Conservation (phyloP, 2,113 vertebrate species). For the Dasypus novemcinctus region DNA sequence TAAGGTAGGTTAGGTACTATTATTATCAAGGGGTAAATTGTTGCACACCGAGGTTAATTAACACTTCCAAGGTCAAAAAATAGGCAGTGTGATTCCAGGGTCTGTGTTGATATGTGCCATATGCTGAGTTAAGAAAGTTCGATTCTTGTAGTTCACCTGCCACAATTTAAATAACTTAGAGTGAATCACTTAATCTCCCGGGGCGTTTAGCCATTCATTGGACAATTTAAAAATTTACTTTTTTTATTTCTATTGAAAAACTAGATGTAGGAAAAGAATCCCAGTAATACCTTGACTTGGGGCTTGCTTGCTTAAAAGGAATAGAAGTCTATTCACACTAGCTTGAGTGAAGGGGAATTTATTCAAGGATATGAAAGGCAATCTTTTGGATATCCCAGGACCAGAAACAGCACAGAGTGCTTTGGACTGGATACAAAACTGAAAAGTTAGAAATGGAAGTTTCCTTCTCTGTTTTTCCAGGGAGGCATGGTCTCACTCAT, state of each 20-base stretch:
- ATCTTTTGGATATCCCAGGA: neutral
- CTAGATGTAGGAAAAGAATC: neutral
- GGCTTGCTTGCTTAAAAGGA: neutral
- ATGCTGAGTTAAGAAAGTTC: neutral
- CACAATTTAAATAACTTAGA: neutral
- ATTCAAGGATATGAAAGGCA: neutral
- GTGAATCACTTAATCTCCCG: neutral
- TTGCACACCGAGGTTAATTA: neutral
- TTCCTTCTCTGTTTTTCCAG: neutral
- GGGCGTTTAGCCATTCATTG: neutral
- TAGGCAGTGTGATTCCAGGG: neutral
- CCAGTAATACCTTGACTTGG: neutral
- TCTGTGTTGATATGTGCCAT: neutral
- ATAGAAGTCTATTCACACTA: neutral
- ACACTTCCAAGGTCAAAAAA: neutral
- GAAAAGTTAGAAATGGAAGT: neutral
- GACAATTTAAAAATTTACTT: constrained; percentile 24
- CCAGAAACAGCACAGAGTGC: neutral
- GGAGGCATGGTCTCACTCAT: neutral
- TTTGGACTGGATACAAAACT: neutral
- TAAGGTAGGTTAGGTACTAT: neutral
- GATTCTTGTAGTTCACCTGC: constrained; percentile 6
- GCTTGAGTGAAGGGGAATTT: neutral
- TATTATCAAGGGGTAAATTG: neutral
- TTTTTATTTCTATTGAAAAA: neutral